phyloP scores from a whole-genome alignment of 37 sponge, comb jelly and placozoan species.

The Corticium candelabrum region DNA sequence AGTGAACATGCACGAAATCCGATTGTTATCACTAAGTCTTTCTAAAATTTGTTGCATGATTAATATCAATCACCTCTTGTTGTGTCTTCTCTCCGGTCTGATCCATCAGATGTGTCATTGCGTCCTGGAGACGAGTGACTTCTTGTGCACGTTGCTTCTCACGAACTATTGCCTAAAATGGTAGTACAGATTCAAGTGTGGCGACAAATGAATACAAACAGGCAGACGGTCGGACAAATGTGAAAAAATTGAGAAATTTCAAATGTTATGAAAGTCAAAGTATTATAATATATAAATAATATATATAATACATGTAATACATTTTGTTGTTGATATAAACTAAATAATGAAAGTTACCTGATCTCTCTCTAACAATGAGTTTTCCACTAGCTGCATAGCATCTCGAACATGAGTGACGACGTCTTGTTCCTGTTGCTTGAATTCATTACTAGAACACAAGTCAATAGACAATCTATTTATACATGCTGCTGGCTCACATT shows the following conservation, averaged over 20 bases:
- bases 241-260: too few species aligned
- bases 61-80: conserved; percentile 39
- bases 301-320: neutral
- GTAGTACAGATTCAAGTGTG: too few species aligned
- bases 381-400: conserved; percentile 77
- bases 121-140: conserved; percentile 37
- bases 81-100: conserved; percentile 70
- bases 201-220: too few species aligned
- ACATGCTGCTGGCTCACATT: too few species aligned
- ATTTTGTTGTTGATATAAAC: too few species aligned
- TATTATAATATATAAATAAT: too few species aligned
- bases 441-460: conserved; percentile 13
- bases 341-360: conserved; percentile 26
- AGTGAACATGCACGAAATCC: too few species aligned
- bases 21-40: too few species aligned
- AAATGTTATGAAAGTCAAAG: too few species aligned
- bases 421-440: conserved; percentile 52
- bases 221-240: too few species aligned
- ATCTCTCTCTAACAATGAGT: conserved; percentile 74
- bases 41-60: too few species aligned
- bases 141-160: conserved; percentile 58
- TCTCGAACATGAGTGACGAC: conserved; percentile 73
- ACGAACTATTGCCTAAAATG: conserved; percentile 31
- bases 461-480: neutral
- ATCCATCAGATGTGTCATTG: conserved; percentile 41